Base-by-base conservation (phyloP, 2,888 invertebrate species). In the Plebejus melissa region DNA sequence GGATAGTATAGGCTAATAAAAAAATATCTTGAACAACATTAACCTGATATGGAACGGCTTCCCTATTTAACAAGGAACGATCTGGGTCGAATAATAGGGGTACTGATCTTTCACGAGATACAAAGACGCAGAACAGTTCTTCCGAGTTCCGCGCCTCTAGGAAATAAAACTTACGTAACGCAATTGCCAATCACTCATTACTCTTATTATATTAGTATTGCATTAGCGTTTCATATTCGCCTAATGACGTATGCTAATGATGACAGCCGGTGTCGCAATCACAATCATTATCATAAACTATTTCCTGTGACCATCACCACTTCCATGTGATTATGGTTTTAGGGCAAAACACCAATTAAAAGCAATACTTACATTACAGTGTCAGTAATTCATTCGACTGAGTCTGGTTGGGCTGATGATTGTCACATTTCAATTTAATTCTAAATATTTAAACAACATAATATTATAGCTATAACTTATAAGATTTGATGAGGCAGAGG, bases 131-230 rank as follows among this genome's bases (percentile, higher is more conserved):
- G 46, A 70, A 41, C 46, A 0, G 41, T 46, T 71, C 71, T 71
- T 71, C 71, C 71, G 71, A 71, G 71, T 65, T 65, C 32, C 65
- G 65, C 11, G 36, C 65, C 32, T 65, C 65, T 32, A 65, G 65
- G 65, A 65, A 65, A 65, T 32, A 65, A 13, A 65, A 32, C 32
- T 65, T 65, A 65, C 65, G 65, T 65, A 65, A 65, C 65, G 65
- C 32, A 13, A 65, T 65, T 65, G 65, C 65, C 65, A 65, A 65
- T 65, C 65, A 36, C 65, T 65, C 32, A 65, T 65, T 65, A 65
- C 65, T 65, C 65, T 65, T 65, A 65, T 65, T 65, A 32, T 65
- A 65, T 65, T 65, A 32, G 65, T 65, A 32, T 65, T 65, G 65
- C 65, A 65, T 65, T 65, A 65, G 32, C 65, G 65, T 65, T 65